Conservation (phyloP, 2,113 vertebrate genomes). For the Pandion haliaetus region DNA sequence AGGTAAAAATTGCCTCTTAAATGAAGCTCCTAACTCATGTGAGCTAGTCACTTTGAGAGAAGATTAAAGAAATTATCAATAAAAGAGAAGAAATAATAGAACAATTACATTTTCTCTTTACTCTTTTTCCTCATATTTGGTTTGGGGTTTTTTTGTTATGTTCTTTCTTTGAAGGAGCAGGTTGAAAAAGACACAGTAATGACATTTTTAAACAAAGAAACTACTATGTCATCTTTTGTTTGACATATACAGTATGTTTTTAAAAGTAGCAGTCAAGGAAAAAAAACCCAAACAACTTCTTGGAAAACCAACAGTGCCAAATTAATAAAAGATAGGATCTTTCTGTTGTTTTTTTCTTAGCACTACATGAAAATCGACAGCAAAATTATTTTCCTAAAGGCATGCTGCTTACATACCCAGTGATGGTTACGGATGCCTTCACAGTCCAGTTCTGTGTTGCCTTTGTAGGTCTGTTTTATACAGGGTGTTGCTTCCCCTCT, state of each 20-base stretch:
- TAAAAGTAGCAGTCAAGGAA: not conserved
- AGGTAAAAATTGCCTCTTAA: not conserved
- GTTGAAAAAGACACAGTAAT: not conserved
- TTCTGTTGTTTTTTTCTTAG: not conserved
- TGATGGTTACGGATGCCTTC: not conserved
- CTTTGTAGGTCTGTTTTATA: not conserved
- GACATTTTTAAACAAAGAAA: not conserved
- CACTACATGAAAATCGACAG: rapidly evolving
- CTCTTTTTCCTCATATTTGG: not conserved
- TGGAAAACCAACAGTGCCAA: not conserved
- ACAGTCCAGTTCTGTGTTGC: not conserved
- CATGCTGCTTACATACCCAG: not conserved
- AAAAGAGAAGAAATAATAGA: not conserved
- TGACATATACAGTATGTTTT: not conserved
- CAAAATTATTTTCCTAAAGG: not conserved
- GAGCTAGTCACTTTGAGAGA: not conserved
- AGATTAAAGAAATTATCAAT: not conserved
- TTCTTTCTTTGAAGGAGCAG: not conserved
- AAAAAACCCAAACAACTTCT: not conserved
- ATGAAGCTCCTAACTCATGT: not conserved
- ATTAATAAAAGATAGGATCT: not conserved
- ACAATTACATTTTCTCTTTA: not conserved
- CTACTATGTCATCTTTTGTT: not conserved
- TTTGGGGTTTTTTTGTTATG: not conserved
- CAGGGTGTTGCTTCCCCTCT: not conserved